phyloP scores from a whole-genome alignment of 2,797 vertebrate species.

The Spizella passerina region DNA sequence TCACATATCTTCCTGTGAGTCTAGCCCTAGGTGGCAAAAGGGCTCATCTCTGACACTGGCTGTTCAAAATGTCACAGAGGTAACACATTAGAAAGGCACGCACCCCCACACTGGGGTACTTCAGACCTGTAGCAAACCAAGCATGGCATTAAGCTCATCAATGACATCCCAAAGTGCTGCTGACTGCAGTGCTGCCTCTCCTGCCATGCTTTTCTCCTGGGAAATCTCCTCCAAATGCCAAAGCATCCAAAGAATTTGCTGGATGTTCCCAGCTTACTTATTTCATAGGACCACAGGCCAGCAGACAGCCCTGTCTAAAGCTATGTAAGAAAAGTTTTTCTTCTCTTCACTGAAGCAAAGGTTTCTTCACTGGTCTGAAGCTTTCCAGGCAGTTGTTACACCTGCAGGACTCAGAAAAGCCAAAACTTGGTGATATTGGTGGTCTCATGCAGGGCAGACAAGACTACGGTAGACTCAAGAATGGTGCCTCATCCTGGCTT shows the following conservation, averaged over 20 bases:
- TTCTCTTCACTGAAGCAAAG: not conserved
- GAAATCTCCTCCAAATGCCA: not conserved
- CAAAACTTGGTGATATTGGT: not conserved
- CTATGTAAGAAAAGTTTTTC: not conserved
- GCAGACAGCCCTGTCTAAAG: not conserved
- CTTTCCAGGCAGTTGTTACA: not conserved
- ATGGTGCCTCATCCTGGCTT: not conserved
- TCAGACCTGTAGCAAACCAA: not conserved
- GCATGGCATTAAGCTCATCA: not conserved
- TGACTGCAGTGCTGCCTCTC: not conserved
- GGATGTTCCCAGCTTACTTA: not conserved
- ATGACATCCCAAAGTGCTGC: rapidly evolving
- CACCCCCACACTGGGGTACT: not conserved
- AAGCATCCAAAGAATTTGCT: not conserved
- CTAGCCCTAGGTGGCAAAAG: not conserved
- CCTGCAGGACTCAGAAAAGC: not conserved
- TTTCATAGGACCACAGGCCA: not conserved
- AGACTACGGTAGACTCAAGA: not conserved
- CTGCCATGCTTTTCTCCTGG: not conserved
- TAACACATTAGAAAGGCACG: not conserved
- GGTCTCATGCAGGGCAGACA: not conserved
- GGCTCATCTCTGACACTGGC: not conserved
- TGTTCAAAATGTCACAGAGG: not conserved
- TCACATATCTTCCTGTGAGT: not conserved
- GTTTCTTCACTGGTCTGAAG: not conserved